These are phyloP conservation scores for Drosophila barbarae DNA, from an alignment of 2,888 invertebrate genomes.

Conservation along the genomic window DNA sequence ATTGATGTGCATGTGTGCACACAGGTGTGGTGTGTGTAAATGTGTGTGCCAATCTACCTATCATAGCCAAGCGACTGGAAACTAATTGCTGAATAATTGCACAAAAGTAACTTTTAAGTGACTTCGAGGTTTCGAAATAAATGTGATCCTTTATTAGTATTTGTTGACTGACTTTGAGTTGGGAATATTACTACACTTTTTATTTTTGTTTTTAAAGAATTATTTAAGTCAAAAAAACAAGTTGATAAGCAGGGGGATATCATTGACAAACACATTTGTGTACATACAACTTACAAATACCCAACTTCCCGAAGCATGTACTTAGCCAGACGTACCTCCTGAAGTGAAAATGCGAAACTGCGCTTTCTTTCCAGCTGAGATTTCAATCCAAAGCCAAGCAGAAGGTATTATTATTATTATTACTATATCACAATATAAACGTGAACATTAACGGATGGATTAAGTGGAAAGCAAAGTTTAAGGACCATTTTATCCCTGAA, in stretches of 20 bases:
- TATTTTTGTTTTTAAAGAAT: no score
- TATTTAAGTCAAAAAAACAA: no score
- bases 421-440: not conserved
- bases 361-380: slow-evolving; percentile 35
- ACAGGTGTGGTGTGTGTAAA: slow-evolving; percentile 4
- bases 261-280: no score
- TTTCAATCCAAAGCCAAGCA: not conserved
- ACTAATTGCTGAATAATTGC: slow-evolving; percentile 15
- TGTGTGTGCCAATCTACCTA: slow-evolving; percentile 13
- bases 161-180: not conserved
- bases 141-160: not conserved
- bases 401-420: not conserved
- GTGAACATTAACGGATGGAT: slow-evolving; percentile 16
- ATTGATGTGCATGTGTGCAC: slow-evolving; percentile 31
- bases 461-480: slow-evolving; percentile 4
- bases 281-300: no score
- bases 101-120: slow-evolving; percentile 2
- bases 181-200: not conserved
- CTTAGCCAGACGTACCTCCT: slow-evolving; percentile 10
- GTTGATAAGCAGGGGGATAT: no score
- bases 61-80: slow-evolving; percentile 15
- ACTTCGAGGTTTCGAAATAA: not conserved
- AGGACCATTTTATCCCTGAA: slow-evolving; percentile 4
- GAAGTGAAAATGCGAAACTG: slow-evolving; percentile 7
- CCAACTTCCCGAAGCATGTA: not conserved